phyloP scores from a whole-genome alignment of 2,113 vertebrate species.

The Ornithorhynchus anatinus region DNA sequence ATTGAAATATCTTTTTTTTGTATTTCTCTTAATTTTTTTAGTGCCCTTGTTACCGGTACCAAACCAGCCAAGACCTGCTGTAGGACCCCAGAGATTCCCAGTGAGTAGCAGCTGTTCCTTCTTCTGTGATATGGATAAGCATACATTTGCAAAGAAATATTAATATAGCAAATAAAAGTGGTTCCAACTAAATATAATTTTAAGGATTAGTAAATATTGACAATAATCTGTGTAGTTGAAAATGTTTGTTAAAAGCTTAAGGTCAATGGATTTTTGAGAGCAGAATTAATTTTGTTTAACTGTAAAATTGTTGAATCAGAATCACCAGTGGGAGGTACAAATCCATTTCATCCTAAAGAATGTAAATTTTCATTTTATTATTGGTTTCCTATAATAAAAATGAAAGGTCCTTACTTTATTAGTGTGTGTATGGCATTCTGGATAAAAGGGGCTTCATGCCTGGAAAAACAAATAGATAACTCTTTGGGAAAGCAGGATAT shows the following conservation, averaged over 20 bases:
- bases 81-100: slow-evolving; percentile 94
- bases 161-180: slow-evolving; percentile 78
- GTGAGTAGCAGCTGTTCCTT: slow-evolving; percentile 90
- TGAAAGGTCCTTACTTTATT: slow-evolving; percentile 54
- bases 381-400: slow-evolving; percentile 37
- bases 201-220: slow-evolving; percentile 85
- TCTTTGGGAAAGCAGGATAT: no score
- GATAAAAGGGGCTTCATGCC: no score
- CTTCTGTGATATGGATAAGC: slow-evolving; percentile 69
- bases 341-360: slow-evolving; percentile 50
- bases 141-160: slow-evolving; percentile 75
- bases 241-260: slow-evolving; percentile 85
- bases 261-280: slow-evolving; percentile 75
- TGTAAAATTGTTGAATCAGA: slow-evolving; percentile 72
- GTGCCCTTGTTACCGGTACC: slow-evolving; percentile 95
- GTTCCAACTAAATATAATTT: slow-evolving; percentile 74
- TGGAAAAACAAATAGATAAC: no score
- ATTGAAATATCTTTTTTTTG: slow-evolving; percentile 59
- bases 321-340: slow-evolving; percentile 53
- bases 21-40: slow-evolving; percentile 74
- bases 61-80: slow-evolving; percentile 92
- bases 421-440: background rate
- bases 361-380: slow-evolving; percentile 54
- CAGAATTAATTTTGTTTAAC: slow-evolving; percentile 77
- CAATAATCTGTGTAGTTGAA: slow-evolving; percentile 78